phyloP scores from a whole-genome alignment of 2,888 invertebrate genomes.

The Prionchulus punctatus region DNA sequence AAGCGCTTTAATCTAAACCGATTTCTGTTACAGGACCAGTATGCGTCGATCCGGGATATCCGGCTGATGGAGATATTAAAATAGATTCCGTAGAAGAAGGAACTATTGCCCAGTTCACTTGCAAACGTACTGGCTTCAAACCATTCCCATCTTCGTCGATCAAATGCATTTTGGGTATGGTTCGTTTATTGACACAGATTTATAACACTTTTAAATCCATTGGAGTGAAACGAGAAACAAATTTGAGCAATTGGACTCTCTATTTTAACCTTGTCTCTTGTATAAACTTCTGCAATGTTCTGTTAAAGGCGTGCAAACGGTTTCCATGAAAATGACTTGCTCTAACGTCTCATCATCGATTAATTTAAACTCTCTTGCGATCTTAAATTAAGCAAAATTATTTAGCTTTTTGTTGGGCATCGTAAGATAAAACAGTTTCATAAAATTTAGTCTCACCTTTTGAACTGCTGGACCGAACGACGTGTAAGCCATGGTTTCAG shows the following conservation, averaged over 20 bases:
- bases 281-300: neutral
- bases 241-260: neutral
- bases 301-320: neutral
- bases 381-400: too few relatives aligned
- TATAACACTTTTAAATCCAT: neutral
- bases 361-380: too few relatives aligned
- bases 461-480: too few relatives aligned
- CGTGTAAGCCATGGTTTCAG: too few relatives aligned
- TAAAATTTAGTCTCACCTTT: too few relatives aligned
- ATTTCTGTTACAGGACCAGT: slow-evolving; percentile 49
- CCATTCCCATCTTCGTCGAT: slow-evolving; percentile 70
- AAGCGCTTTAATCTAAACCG: neutral
- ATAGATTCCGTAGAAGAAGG: slow-evolving; percentile 50
- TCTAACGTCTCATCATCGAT: too few relatives aligned
- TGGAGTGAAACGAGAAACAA: neutral
- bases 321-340: neutral
- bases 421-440: too few relatives aligned
- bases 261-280: neutral
- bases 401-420: too few relatives aligned
- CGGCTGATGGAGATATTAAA: slow-evolving; percentile 72
- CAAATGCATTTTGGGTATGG: slow-evolving; percentile 52
- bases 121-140: slow-evolving; percentile 76
- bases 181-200: neutral
- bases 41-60: slow-evolving; percentile 83
- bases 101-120: slow-evolving; percentile 74